A percentile compares a stretch with the other conserved stretches of the same genome.
Evolutionary conservation across 2,797 vertebrate genomes (phyloP).

Genomic region (Adrianichthys oophorus): DNA sequence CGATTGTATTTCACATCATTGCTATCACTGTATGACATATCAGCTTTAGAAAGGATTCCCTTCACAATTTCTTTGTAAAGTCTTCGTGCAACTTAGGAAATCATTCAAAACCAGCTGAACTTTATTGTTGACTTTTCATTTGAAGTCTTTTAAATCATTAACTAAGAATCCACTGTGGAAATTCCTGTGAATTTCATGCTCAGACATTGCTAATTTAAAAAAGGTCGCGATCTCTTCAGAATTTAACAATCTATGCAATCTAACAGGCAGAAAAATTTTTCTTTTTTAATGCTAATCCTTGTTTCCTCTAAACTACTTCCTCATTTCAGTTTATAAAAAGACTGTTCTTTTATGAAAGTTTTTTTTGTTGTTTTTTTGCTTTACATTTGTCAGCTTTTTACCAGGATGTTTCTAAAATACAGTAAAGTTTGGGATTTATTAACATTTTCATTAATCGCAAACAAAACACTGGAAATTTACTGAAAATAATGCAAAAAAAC

Average conservation of each 20-base stretch:
- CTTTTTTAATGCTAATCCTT: neutral
- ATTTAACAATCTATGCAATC: constrained; percentile 19
- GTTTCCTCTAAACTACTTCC: neutral
- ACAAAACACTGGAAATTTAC: constrained; percentile 28
- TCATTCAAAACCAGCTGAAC: constrained; percentile 1
- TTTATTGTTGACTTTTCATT: constrained; percentile 6
- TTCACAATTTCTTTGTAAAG: constrained; percentile 1
- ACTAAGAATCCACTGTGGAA: constrained; percentile 10
- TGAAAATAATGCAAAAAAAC: constrained; percentile 38
- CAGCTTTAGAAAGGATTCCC: neutral
- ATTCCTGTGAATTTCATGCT: constrained; percentile 3
- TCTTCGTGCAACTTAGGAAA: constrained; percentile 20
- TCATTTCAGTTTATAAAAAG: no score
- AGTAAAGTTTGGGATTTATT: constrained; percentile 12
- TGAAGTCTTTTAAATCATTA: constrained; percentile 23
- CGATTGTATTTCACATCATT: constrained; percentile 10
- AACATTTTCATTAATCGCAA: constrained; percentile 13
- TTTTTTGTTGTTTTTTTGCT: constrained; percentile 5
- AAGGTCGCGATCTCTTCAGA: constrained; percentile 7
- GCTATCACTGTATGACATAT: neutral
- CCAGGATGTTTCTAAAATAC: neutral
- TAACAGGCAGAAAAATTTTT: neutral
- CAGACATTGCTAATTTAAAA: constrained; percentile 18
- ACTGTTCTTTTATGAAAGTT: neutral
- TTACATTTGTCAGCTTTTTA: constrained; percentile 15